Evolutionary conservation across 2,888 invertebrate genomes (phyloP).

Genomic region (Diaperis boleti): DNA sequence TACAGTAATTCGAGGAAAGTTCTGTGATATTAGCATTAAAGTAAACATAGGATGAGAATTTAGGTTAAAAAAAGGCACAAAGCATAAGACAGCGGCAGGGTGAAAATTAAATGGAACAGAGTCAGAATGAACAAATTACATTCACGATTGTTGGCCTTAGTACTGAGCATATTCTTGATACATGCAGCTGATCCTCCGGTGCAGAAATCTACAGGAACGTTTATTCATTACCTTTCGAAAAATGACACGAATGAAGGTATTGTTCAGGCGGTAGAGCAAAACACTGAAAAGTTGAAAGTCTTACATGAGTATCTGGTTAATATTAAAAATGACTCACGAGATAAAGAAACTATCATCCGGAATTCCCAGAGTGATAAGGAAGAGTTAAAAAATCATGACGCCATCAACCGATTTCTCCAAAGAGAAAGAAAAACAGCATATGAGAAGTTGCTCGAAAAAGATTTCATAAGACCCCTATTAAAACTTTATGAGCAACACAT

Average conservation of each 20-base stretch:
- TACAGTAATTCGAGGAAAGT: conserved; percentile 4
- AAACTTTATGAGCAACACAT: conserved; percentile 58
- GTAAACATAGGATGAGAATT: conserved; percentile 28
- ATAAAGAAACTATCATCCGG: conserved; percentile 10
- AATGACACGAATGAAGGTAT: conserved; percentile 13
- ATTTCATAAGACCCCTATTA: conserved; percentile 62
- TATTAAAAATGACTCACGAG: conserved; percentile 48
- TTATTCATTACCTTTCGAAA: conserved; percentile 46
- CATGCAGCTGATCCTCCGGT: conserved; percentile 65
- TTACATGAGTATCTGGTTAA: conserved; percentile 55
- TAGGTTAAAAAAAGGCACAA: conserved; percentile 7
- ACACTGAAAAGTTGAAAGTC: conserved; percentile 50
- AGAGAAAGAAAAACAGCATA: conserved; percentile 59
- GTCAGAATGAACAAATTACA: conserved; percentile 65
- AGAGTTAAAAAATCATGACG: conserved; percentile 45
- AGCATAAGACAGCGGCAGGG: conserved; percentile 9
- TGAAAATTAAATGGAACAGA: conserved; percentile 52
- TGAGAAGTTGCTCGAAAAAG: conserved; percentile 60
- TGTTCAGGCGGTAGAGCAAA: conserved; percentile 40
- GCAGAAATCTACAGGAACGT: conserved; percentile 52
- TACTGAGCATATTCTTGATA: conserved; percentile 64
- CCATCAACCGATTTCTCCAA: conserved; percentile 55
- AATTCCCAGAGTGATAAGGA: conserved; percentile 15
- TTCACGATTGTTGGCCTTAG: conserved; percentile 62
- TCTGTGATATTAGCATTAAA: conserved; percentile 43